Conservation (phyloP, 2,888 invertebrate species). For the Gisinianus flammeolus region DNA sequence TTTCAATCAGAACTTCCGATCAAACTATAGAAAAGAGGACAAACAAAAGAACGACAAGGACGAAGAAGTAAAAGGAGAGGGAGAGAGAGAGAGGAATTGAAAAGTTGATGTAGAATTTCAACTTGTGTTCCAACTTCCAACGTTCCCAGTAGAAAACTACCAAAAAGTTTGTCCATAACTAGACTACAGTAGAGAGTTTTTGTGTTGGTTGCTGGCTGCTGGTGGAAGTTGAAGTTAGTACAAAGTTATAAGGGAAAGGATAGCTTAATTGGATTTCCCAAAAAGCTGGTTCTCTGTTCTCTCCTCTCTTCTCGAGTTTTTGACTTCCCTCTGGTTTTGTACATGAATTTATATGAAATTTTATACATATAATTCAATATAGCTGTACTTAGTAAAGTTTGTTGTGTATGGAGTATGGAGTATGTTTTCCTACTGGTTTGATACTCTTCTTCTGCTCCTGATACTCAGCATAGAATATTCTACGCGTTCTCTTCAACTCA, state of each 20-base stretch:
- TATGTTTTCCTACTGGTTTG: too few relatives aligned
- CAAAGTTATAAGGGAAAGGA: constrained; percentile 23
- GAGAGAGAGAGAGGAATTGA: too few relatives aligned
- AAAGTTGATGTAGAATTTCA: neutral
- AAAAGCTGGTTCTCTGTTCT: neutral
- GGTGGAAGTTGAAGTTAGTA: neutral
- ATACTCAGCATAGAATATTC: too few relatives aligned
- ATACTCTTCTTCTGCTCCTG: too few relatives aligned
- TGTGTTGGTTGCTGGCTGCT: neutral
- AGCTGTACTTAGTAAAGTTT: neutral
- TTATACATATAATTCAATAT: neutral
- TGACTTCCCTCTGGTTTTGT: too few relatives aligned
- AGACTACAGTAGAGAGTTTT: neutral
- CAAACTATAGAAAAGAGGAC: constrained; percentile 11
- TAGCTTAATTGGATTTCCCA: constrained; percentile 38
- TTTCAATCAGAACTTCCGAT: constrained; percentile 23
- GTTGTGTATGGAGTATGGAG: too few relatives aligned
- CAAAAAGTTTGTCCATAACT: constrained; percentile 20
- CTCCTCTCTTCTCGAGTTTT: neutral
- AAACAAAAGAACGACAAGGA: neutral
- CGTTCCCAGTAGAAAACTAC: neutral
- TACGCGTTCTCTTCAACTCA: neutral
- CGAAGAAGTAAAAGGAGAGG: too few relatives aligned
- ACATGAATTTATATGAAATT: neutral
- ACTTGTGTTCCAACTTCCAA: neutral